Conservation (phyloP, 2,113 vertebrate species). For the Camarhynchus parvulus region DNA sequence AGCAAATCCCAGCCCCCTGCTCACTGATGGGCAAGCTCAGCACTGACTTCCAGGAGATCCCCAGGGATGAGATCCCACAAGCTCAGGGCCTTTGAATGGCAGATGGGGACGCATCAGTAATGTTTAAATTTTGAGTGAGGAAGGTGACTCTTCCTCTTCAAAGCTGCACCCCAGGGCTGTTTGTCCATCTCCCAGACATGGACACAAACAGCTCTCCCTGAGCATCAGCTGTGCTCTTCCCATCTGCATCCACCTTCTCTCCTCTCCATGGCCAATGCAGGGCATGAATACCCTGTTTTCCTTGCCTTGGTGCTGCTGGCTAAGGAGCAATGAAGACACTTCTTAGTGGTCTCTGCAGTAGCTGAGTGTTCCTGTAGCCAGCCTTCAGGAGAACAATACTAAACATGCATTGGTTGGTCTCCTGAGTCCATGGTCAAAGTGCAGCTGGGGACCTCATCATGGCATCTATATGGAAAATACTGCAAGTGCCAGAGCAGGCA, state of each 20-base stretch:
- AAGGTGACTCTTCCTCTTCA: not conserved
- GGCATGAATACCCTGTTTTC: not conserved
- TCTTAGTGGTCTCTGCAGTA: not conserved
- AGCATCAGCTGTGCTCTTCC: not conserved
- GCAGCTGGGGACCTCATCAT: not conserved
- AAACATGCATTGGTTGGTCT: not conserved
- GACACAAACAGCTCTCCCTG: not conserved
- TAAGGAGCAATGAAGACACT: not conserved
- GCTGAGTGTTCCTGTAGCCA: not conserved
- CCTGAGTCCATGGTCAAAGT: rapidly evolving
- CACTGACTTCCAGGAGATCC: not conserved
- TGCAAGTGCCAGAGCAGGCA: not conserved
- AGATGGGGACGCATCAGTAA: not conserved
- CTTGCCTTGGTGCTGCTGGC: not conserved
- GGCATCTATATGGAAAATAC: not conserved
- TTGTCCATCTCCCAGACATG: rapidly evolving
- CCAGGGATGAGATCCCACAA: not conserved
- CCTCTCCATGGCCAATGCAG: not conserved
- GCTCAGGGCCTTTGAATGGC: not conserved
- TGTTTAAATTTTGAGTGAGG: not conserved
- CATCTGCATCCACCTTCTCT: not conserved
- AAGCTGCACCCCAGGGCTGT: not conserved
- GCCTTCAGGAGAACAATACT: too few species aligned
- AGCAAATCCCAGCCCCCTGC: not conserved
- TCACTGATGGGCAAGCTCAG: rapidly evolving